Conservation (phyloP, 2,888 invertebrate species). For the Arrhopalites spinosus region DNA sequence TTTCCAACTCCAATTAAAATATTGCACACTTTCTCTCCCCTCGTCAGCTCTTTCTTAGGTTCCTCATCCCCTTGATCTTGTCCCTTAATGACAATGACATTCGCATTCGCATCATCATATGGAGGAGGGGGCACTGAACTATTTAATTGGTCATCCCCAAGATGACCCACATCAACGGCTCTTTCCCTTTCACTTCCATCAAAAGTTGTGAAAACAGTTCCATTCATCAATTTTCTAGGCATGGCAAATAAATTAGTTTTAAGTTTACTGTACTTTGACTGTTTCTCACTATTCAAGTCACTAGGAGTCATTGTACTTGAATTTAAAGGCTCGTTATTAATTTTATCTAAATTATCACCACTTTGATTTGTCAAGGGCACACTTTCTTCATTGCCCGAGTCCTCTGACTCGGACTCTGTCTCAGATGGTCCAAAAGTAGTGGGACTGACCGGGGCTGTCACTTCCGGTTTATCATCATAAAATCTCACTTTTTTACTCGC, state of each 20-base stretch:
- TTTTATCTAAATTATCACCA: background rate
- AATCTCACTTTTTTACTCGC: conserved; percentile 4
- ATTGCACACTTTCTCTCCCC: background rate
- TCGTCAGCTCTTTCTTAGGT: background rate
- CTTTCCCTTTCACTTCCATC: conserved; percentile 1
- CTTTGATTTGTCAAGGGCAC: background rate
- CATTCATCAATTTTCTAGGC: background rate
- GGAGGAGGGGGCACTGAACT: background rate
- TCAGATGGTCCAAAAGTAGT: background rate
- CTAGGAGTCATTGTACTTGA: background rate
- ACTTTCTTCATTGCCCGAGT: background rate
- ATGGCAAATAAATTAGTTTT: conserved; percentile 1
- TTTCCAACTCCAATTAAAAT: conserved; percentile 32
- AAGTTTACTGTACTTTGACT: background rate
- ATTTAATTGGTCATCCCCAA: background rate
- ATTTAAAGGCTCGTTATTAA: background rate
- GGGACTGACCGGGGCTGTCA: background rate
- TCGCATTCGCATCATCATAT: background rate
- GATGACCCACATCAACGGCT: conserved; percentile 6
- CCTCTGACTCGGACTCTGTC: background rate
- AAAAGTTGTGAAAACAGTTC: background rate
- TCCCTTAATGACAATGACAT: background rate
- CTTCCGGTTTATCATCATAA: background rate
- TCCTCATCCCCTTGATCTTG: background rate
- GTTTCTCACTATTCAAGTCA: background rate